phyloP scores from a whole-genome alignment of 2,888 invertebrate genomes.

The Acleris cristana region DNA sequence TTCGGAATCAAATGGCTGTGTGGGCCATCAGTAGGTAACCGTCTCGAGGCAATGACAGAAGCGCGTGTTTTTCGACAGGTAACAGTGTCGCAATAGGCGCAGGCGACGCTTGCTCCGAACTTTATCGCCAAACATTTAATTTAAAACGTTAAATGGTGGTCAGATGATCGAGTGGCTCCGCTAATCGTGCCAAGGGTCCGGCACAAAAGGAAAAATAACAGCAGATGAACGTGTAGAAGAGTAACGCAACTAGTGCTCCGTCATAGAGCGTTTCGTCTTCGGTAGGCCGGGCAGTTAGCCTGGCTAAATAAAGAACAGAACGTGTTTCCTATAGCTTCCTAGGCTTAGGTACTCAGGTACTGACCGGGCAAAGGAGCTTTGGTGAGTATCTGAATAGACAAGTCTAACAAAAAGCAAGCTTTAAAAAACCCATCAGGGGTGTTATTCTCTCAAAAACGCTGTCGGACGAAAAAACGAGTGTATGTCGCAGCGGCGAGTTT shows the following conservation, averaged over 20 bases:
- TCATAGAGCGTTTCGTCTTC: neutral
- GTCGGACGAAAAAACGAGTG: too few species aligned
- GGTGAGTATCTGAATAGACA: too few species aligned
- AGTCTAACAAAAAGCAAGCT: too few species aligned
- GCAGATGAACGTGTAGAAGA: conserved; percentile 2
- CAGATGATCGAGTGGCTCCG: conserved; percentile 71
- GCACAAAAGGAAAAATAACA: conserved; percentile 45
- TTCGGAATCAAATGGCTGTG: conserved; percentile 11
- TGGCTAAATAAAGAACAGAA: too few species aligned
- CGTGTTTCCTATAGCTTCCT: too few species aligned
- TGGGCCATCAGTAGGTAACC: conserved; percentile 32
- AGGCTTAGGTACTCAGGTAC: too few species aligned
- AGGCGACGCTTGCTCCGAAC: conserved; percentile 43
- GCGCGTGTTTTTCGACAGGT: conserved; percentile 58
- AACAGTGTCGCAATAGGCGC: conserved; percentile 67
- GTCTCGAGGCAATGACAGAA: conserved; percentile 36
- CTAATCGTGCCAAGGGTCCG: conserved; percentile 56
- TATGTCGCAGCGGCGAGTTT: too few species aligned
- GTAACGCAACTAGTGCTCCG: neutral
- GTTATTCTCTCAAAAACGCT: too few species aligned
- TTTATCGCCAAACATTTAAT: conserved; percentile 71
- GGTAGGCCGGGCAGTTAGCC: too few species aligned
- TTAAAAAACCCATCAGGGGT: too few species aligned
- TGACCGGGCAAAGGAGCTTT: too few species aligned
- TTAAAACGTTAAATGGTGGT: conserved; percentile 53